Evolutionary conservation across 1,140 invertebrate genomes (phyloP).

Genomic region (Drosophila rhopaloa): DNA sequence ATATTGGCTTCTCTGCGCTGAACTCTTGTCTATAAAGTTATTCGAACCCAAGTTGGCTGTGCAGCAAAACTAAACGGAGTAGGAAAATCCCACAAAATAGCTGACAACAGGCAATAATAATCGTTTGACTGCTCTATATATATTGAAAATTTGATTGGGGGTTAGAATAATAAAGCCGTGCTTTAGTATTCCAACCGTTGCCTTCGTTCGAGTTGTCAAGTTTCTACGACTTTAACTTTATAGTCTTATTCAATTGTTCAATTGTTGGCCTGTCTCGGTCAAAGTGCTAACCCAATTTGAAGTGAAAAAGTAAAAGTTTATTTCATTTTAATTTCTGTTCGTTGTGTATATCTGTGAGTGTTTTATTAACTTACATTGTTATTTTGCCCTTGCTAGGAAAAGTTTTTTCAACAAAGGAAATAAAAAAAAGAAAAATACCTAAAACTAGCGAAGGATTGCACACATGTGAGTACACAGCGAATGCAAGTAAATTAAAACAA

Average conservation of each 20-base stretch:
- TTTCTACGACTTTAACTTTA: constrained; percentile 49
- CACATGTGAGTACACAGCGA: constrained; percentile 45
- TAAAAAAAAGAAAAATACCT: background rate
- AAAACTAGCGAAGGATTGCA: constrained; percentile 13
- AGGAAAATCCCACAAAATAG: constrained; percentile 34
- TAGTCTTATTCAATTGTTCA: constrained; percentile 74
- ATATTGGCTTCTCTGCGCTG: constrained; percentile 45
- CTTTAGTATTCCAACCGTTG: constrained; percentile 28
- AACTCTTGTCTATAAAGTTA: constrained; percentile 46
- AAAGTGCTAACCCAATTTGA: constrained; percentile 70
- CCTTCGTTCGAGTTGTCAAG: constrained; percentile 67
- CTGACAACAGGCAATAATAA: constrained; percentile 22
- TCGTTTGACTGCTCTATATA: constrained; percentile 4
- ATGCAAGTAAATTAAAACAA: constrained; percentile 57
- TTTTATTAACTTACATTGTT: constrained; percentile 34
- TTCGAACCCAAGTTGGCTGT: constrained; percentile 28
- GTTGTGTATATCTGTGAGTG: constrained; percentile 8
- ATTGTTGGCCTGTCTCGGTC: constrained; percentile 66
- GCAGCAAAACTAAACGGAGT: constrained; percentile 19
- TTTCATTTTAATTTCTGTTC: constrained; percentile 33
- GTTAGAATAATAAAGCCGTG: constrained; percentile 13
- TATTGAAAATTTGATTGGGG: constrained; percentile 24
- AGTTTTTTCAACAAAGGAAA: constrained; percentile 9
- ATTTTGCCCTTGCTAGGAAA: constrained; percentile 27
- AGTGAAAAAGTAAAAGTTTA: constrained; percentile 60